Evolutionary conservation across 1,140 invertebrate genomes (phyloP).

Genomic region (Neodiprion pinetum): DNA sequence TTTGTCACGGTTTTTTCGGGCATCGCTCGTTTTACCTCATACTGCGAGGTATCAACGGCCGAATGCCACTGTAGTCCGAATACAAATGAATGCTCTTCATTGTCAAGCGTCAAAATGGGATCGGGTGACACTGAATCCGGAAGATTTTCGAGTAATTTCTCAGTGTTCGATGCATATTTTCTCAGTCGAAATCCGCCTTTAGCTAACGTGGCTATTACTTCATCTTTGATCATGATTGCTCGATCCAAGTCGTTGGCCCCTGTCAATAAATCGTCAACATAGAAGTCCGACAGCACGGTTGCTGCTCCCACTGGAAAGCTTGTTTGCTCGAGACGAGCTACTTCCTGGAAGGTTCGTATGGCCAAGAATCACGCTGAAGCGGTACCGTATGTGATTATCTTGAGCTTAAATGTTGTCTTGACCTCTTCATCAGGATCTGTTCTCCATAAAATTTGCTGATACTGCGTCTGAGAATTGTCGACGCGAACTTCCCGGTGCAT

Average conservation of each 20-base stretch:
- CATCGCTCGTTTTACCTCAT: too few relatives aligned
- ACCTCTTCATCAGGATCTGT: background rate
- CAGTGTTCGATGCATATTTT: constrained; percentile 51
- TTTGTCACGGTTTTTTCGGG: too few relatives aligned
- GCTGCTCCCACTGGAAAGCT: constrained; percentile 37
- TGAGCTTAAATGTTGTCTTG: constrained; percentile 22
- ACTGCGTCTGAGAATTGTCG: too few relatives aligned
- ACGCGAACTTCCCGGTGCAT: too few relatives aligned
- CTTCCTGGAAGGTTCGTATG: constrained; percentile 34
- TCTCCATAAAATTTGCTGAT: too few relatives aligned
- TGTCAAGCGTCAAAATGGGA: too few relatives aligned
- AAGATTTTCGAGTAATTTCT: constrained; percentile 14
- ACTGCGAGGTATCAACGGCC: too few relatives aligned
- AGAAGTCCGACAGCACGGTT: constrained; percentile 41
- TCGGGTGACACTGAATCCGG: background rate
- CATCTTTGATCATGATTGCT: constrained; percentile 20
- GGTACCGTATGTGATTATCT: constrained; percentile 31
- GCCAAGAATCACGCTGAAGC: constrained; percentile 30
- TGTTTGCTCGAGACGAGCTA: constrained; percentile 40
- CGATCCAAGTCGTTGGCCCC: constrained; percentile 24
- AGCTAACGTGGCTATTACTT: constrained; percentile 39
- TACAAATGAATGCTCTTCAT: too few relatives aligned
- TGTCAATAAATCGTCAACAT: constrained; percentile 47
- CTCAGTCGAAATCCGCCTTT: constrained; percentile 45
- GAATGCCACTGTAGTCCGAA: too few relatives aligned